A percentile compares a stretch with the other conserved stretches of the same genome.
Conservation (phyloP, 2,113 vertebrate species). For the Lepus timidus region DNA sequence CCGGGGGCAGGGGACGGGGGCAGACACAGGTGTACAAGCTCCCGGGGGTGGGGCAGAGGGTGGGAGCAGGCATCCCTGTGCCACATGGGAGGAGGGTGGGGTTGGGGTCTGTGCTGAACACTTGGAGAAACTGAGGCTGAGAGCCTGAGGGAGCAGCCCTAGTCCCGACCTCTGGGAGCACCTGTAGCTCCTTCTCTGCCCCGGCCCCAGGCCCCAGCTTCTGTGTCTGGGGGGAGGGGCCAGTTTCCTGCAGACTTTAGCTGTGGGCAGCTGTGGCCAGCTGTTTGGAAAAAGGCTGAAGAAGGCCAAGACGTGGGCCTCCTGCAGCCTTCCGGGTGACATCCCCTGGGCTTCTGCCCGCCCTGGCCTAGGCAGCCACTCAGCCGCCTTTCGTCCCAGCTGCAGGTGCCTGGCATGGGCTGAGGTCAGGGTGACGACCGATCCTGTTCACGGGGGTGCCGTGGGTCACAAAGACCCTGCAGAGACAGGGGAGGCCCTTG, state of each 20-base stretch:
- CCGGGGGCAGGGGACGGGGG: accelerated
- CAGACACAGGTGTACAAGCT: accelerated
- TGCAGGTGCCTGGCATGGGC: neutral
- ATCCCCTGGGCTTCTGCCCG: neutral
- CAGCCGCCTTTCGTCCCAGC: neutral
- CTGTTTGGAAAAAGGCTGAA: constrained; percentile 48
- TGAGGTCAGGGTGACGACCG: no score
- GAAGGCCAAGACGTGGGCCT: neutral
- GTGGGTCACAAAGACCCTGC: accelerated
- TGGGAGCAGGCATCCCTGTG: accelerated
- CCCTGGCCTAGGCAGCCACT: neutral
- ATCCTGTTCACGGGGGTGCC: no score
- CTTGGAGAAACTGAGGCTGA: neutral
- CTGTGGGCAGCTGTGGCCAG: constrained; percentile 72
- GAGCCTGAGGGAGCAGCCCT: neutral
- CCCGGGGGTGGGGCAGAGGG: accelerated
- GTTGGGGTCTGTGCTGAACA: accelerated
- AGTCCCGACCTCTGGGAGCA: neutral
- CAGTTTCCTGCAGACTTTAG: neutral
- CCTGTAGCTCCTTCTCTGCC: neutral
- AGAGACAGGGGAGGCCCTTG: no score
- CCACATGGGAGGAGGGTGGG: accelerated
- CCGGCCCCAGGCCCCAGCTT: accelerated
- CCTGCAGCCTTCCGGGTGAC: neutral
- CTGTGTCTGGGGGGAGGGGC: neutral